Evolutionary conservation across 2,797 vertebrate genomes (phyloP).

Genomic region (Ciconia nigra): DNA sequence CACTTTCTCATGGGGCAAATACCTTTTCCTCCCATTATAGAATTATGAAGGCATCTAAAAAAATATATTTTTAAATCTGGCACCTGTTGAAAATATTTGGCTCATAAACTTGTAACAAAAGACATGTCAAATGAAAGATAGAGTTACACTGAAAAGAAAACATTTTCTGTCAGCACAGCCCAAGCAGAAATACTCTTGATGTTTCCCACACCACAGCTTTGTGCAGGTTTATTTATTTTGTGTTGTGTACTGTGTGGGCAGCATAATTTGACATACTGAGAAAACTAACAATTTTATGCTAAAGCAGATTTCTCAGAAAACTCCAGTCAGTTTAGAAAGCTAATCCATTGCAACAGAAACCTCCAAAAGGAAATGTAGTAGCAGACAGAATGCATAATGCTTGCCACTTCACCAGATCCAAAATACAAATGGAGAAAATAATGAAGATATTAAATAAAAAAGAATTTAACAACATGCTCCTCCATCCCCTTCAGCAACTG

Average conservation of each 20-base stretch:
- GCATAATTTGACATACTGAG: neutral
- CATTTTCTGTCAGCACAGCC: neutral
- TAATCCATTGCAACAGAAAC: neutral
- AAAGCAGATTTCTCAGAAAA: neutral
- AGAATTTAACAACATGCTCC: rapidly evolving
- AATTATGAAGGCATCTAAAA: neutral
- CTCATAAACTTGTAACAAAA: conserved; percentile 21
- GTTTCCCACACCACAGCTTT: neutral
- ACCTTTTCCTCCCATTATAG: neutral
- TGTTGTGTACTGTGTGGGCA: neutral
- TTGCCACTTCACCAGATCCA: neutral
- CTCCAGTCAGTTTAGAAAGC: neutral
- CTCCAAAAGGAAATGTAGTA: neutral
- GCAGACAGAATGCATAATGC: neutral
- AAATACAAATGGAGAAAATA: neutral
- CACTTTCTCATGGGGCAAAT: neutral
- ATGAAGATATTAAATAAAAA: neutral
- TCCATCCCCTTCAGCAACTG: neutral
- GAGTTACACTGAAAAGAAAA: neutral
- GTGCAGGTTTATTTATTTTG: neutral
- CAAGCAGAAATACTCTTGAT: neutral
- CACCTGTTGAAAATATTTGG: conserved; percentile 27
- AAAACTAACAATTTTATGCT: conserved; percentile 24
- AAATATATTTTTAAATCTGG: neutral
- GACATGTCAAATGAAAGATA: neutral